Evolutionary conservation across 2,888 invertebrate species (phyloP).

Genomic region (Nemapogon koenigi): DNA sequence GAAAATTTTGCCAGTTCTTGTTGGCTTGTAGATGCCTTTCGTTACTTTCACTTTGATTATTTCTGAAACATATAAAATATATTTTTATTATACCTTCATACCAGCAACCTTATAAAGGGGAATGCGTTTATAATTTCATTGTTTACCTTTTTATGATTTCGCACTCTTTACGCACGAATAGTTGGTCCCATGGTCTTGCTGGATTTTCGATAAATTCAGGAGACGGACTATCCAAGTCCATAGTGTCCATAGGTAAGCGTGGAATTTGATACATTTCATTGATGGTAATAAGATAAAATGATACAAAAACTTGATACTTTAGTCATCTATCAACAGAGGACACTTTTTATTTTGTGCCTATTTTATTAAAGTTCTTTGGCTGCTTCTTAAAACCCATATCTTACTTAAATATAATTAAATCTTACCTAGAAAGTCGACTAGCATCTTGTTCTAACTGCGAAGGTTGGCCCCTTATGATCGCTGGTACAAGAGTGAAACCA

Average conservation of each 20-base stretch:
- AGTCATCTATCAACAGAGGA: too few relatives aligned
- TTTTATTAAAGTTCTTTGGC: too few relatives aligned
- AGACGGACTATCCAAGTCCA: constrained; percentile 48
- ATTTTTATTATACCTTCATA: constrained; percentile 2
- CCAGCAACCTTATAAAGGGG: constrained; percentile 4
- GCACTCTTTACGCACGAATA: constrained; percentile 42
- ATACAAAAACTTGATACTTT: too few relatives aligned
- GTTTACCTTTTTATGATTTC: constrained; percentile 24
- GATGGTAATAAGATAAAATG: too few relatives aligned
- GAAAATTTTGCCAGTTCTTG: constrained; percentile 39
- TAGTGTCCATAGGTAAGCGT: constrained; percentile 11
- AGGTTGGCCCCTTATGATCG: constrained; percentile 47
- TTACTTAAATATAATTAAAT: not conserved
- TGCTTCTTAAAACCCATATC: not conserved
- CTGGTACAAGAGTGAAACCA: constrained; percentile 67
- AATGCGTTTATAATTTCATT: constrained; percentile 18
- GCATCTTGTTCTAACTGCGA: constrained; percentile 43
- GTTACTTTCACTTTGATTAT: constrained; percentile 10
- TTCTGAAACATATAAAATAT: constrained; percentile 4
- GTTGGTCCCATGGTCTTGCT: constrained; percentile 67
- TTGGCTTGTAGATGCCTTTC: constrained; percentile 28
- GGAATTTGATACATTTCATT: too few relatives aligned
- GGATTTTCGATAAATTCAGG: constrained; percentile 63
- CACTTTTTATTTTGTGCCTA: too few relatives aligned
- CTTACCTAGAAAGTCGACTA: constrained; percentile 45